These are phyloP conservation scores for Camelus dromedarius DNA, from an alignment of 2,113 vertebrate genomes.

Conservation along the genomic window DNA sequence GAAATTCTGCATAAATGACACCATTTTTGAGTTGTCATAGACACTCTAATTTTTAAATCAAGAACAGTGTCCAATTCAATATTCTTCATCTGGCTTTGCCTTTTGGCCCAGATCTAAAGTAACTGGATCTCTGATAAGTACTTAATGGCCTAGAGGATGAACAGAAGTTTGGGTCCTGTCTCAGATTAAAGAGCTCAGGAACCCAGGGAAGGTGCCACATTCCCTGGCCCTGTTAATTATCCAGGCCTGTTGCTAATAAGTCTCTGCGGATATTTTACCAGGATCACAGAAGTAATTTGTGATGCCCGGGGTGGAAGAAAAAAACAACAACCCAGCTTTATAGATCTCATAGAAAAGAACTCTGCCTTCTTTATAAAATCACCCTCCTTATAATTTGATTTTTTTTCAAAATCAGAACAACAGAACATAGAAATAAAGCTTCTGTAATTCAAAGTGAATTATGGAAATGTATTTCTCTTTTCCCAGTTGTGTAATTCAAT, in stretches of 20 bases:
- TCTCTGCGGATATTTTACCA: constrained; percentile 26
- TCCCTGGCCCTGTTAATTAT: constrained; percentile 25
- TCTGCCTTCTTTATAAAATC: neutral
- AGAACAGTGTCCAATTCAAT: neutral
- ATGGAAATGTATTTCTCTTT: constrained; percentile 58
- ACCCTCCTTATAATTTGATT: neutral
- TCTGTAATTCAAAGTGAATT: constrained; percentile 60
- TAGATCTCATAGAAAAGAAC: neutral
- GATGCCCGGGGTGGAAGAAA: neutral
- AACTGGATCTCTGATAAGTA: constrained; percentile 50
- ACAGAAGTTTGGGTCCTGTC: neutral
- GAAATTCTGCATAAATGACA: neutral
- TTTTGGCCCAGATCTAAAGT: constrained; percentile 36
- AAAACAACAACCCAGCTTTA: neutral
- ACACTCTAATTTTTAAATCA: constrained; percentile 9
- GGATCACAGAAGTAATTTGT: neutral
- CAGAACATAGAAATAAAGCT: constrained; percentile 12
- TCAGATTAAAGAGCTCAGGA: neutral
- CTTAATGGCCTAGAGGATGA: neutral
- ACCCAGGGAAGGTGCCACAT: neutral
- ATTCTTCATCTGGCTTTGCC: constrained; percentile 6
- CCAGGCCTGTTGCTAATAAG: constrained; percentile 20
- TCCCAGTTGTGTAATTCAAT: constrained; percentile 21
- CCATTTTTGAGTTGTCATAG: neutral
- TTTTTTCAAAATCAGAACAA: constrained; percentile 36